These are phyloP conservation scores for Macrobrachium rosenbergii DNA, from an alignment of 1,140 invertebrate genomes.

Conservation along the genomic window DNA sequence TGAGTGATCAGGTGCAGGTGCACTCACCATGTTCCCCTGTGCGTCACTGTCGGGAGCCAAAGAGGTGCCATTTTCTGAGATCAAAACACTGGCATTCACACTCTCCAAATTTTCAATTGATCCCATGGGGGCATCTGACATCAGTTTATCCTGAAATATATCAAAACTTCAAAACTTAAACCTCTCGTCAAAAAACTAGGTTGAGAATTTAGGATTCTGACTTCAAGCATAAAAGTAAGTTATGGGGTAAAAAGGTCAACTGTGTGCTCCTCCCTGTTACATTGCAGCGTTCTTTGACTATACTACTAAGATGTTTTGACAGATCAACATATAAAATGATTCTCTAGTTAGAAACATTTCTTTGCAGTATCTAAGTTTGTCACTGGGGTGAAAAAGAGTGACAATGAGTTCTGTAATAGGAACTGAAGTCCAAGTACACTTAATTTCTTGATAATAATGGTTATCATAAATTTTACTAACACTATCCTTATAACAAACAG, in stretches of 20 bases:
- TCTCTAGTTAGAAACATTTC: too few relatives aligned
- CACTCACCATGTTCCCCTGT: slow-evolving; percentile 55
- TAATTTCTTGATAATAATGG: too few relatives aligned
- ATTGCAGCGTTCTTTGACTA: too few relatives aligned
- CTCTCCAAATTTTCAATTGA: slow-evolving; percentile 50
- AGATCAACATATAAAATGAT: too few relatives aligned
- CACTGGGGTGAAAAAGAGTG: too few relatives aligned
- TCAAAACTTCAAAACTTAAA: slow-evolving; percentile 44
- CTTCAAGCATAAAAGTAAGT: not conserved
- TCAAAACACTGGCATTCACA: slow-evolving; percentile 55
- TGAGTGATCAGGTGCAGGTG: slow-evolving; percentile 13
- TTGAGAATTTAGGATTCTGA: not conserved
- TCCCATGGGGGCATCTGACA: slow-evolving; percentile 60
- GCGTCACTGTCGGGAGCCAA: slow-evolving; percentile 23
- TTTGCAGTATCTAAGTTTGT: too few relatives aligned
- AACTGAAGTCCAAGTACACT: too few relatives aligned
- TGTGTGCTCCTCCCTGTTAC: too few relatives aligned
- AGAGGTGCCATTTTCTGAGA: slow-evolving; percentile 51
- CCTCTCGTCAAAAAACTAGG: slow-evolving; percentile 28
- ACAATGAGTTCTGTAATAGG: too few relatives aligned
- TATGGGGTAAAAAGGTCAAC: not conserved
- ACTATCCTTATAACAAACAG: too few relatives aligned
- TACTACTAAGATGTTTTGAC: too few relatives aligned
- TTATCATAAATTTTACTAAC: too few relatives aligned
- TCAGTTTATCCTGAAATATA: slow-evolving; percentile 62